Evolutionary conservation across 2,888 invertebrate genomes (phyloP).

Genomic region (Nysson spinosus): DNA sequence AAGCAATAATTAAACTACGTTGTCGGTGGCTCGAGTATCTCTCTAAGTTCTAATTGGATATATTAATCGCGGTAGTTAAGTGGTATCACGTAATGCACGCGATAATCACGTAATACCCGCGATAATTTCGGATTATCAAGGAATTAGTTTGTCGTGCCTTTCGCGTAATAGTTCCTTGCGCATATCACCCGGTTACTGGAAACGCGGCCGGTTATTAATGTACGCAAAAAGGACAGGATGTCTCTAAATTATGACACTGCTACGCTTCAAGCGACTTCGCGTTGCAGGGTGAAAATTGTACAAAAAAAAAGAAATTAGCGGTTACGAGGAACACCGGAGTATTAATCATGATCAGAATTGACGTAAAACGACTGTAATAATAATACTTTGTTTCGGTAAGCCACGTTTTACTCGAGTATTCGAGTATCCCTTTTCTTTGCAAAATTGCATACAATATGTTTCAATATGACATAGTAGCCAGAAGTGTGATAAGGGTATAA

Average conservation of each 20-base stretch:
- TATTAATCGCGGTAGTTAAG: too few relatives aligned
- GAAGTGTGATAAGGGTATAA: too few relatives aligned
- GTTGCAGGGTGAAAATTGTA: slow-evolving; percentile 18
- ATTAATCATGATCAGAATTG: slow-evolving; percentile 27
- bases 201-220: slow-evolving; percentile 30
- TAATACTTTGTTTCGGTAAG: slow-evolving; percentile 33
- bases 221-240: slow-evolving; percentile 35
- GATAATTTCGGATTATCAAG: slow-evolving; percentile 4
- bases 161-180: slow-evolving; percentile 7
- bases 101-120: too few relatives aligned
- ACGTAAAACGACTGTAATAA: slow-evolving; percentile 40
- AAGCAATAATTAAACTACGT: too few relatives aligned
- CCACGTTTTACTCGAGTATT: too few relatives aligned
- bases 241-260: slow-evolving; percentile 37
- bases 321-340: slow-evolving; percentile 27
- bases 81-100: too few relatives aligned
- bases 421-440: too few relatives aligned
- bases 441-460: too few relatives aligned
- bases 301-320: slow-evolving; percentile 27
- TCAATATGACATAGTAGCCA: too few relatives aligned
- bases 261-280: slow-evolving; percentile 30
- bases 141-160: neutral
- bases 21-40: too few relatives aligned
- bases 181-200: neutral
- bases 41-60: too few relatives aligned